These are phyloP conservation scores for Forpus xanthops DNA, from an alignment of 2,797 vertebrate genomes.

Conservation along the genomic window DNA sequence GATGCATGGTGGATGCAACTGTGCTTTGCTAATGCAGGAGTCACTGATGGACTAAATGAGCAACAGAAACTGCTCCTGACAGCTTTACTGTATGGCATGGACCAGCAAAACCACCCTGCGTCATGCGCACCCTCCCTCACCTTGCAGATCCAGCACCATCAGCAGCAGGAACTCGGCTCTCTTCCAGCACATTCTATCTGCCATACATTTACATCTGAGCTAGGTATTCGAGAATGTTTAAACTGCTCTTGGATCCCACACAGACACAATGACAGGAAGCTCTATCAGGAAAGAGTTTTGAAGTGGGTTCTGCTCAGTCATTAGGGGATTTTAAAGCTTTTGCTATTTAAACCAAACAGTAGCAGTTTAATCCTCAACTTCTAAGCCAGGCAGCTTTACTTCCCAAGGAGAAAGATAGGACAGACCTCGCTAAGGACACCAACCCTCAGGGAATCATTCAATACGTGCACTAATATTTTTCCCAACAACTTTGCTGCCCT, in stretches of 20 bases:
- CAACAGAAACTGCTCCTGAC: background rate
- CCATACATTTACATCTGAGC: background rate
- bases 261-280: background rate
- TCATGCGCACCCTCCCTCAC: background rate
- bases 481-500: background rate
- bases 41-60: background rate
- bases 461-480: background rate
- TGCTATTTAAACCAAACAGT: background rate
- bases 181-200: background rate
- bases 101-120: background rate
- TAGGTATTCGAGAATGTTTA: background rate
- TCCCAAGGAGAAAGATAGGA: background rate
- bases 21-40: background rate
- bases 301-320: background rate
- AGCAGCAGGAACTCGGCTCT: background rate
- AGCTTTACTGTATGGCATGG: background rate
- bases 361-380: background rate
- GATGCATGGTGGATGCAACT: background rate
- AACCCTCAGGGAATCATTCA: background rate
- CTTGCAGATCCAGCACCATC: background rate
- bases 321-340: background rate
- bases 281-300: background rate
- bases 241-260: background rate
- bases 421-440: background rate
- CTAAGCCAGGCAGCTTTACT: background rate